A percentile compares a stretch with the other conserved stretches of the same genome.
These are phyloP conservation scores for Pomatostomus ruficeps DNA, from an alignment of 2,113 vertebrate genomes.

Conservation along the genomic window DNA sequence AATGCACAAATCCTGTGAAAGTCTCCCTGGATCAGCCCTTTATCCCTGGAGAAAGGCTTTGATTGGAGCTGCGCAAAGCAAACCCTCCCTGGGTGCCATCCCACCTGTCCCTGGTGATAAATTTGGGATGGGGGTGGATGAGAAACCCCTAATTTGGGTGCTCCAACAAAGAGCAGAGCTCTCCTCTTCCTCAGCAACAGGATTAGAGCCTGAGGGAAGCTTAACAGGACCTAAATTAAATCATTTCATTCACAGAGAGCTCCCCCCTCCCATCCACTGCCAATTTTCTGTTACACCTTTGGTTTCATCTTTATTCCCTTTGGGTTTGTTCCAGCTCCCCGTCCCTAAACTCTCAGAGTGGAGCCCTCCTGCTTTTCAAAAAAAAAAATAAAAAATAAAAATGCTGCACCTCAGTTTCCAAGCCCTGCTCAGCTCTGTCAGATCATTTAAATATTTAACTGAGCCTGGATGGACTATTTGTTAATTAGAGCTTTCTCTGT, in stretches of 20 bases:
- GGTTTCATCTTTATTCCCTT: neutral
- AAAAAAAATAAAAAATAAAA: no score
- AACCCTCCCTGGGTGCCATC: neutral
- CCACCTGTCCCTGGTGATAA: neutral
- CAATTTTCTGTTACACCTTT: neutral
- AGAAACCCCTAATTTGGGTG: neutral
- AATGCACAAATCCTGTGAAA: neutral
- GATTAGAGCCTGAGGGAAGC: neutral
- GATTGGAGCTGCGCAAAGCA: neutral
- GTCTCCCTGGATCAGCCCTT: neutral
- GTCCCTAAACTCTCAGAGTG: neutral
- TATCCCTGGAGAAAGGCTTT: neutral
- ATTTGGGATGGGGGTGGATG: neutral
- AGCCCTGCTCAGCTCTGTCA: neutral
- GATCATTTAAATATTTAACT: neutral
- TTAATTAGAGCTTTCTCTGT: conserved; percentile 1
- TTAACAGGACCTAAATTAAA: neutral
- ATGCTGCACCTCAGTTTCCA: neutral
- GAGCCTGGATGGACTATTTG: neutral
- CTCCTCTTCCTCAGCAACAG: neutral
- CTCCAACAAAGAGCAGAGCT: neutral
- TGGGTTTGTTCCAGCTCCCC: neutral
- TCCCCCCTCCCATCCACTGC: neutral
- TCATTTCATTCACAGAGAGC: neutral
- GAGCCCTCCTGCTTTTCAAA: neutral